Percentiles rank a stretch among this genome's conserved stretches.
Conservation (phyloP, 2,797 vertebrate species). For the Cryptoblepharus egeriae region DNA sequence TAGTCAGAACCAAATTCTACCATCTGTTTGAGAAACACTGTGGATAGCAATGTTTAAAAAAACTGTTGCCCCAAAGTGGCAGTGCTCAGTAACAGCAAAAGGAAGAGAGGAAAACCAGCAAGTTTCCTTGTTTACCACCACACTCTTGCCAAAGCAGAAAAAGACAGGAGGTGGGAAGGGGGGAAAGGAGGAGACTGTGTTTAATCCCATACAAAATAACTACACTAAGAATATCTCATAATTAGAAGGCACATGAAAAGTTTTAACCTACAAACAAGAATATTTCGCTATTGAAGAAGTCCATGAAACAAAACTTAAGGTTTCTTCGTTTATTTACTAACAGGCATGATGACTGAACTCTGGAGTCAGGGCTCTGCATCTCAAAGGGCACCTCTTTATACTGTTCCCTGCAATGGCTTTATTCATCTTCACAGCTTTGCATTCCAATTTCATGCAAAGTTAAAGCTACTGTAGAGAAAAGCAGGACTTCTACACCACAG, state of each 20-base stretch:
- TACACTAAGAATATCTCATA: not conserved
- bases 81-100: not conserved
- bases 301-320: not conserved
- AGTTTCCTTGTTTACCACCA: not conserved
- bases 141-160: not conserved
- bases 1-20: conserved; percentile 2
- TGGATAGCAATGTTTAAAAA: not conserved
- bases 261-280: not conserved
- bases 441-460: no score
- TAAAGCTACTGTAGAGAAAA: no score
- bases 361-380: not conserved
- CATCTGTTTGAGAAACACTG: not conserved
- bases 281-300: not conserved
- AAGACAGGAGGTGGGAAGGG: not conserved
- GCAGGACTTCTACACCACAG: no score
- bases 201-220: not conserved
- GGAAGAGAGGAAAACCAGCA: not conserved
- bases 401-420: no score
- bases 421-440: no score
- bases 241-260: not conserved
- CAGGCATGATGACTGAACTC: not conserved
- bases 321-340: not conserved
- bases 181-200: no score
- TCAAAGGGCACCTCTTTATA: no score
- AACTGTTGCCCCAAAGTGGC: not conserved